phyloP scores from a whole-genome alignment of 2,113 vertebrate species.

The Recurvirostra avosetta region DNA sequence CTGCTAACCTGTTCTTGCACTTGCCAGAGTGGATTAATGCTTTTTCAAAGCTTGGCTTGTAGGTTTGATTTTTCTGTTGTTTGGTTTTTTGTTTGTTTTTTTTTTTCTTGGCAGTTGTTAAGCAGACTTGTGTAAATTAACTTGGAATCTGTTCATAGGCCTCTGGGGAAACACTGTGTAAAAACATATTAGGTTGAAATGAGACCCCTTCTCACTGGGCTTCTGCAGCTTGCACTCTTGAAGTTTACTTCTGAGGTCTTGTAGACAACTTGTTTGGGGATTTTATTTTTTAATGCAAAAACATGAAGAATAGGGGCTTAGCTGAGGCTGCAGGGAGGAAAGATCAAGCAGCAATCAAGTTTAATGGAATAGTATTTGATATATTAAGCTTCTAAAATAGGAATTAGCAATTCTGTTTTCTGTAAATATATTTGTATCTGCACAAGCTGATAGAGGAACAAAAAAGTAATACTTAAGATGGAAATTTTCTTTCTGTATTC shows the following conservation, averaged over 20 bases:
- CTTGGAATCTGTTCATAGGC: background rate
- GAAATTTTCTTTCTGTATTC: background rate
- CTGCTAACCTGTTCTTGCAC: background rate
- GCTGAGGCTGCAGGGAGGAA: background rate
- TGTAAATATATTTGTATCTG: background rate
- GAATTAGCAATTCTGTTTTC: background rate
- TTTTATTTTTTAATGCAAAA: background rate
- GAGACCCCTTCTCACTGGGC: background rate
- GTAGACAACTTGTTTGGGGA: background rate
- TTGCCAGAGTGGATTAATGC: background rate
- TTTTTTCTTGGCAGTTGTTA: background rate
- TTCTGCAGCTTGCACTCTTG: background rate
- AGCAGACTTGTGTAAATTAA: background rate
- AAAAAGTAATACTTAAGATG: background rate
- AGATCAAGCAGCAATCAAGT: background rate
- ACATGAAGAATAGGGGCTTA: background rate
- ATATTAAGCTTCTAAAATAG: background rate
- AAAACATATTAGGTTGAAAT: background rate
- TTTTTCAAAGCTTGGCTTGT: background rate
- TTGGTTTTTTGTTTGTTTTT: too few relatives aligned
- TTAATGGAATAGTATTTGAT: background rate
- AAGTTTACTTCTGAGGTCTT: background rate
- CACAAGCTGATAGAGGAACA: background rate
- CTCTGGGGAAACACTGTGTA: background rate
- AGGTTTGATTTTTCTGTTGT: background rate